Base-by-base conservation (phyloP, 2,888 invertebrate species). In the Glyphotaelius pellucidus region DNA sequence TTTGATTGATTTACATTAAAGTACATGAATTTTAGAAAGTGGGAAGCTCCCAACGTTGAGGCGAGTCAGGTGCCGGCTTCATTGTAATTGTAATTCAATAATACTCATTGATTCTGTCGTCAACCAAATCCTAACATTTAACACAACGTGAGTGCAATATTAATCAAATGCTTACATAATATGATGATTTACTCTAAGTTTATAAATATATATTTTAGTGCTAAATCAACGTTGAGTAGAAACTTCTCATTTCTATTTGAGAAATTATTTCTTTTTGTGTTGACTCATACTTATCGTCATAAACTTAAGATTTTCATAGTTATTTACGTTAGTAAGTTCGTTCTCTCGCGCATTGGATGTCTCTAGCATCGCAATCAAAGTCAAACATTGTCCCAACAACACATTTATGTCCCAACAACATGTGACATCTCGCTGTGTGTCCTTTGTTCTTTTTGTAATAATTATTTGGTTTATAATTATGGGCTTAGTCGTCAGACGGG, bases 401-500 rank as follows among this genome's bases (percentile, higher is more conserved):
- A 32, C 32, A 85, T 42, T 42, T 42, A 19, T 38, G 85, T 85
- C 83, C 35, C 83, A 83, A 35, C 83, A 35, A n/a, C 31, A 52
- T 87, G 87, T 52, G 42, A 87, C 87, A 87, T 52, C 30, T 87
- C 79, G 85, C 80, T 92, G 90, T 92, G 91, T 92, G 90, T 92
- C 92, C 86, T 93, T 91, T 91, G 91, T 92, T 92, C 90, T 93
- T 92, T 42, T 93, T 92, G 84, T 92, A 92, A 92, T 92, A 92
- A 91, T 90, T 91, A 81, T 93, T 91, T 90, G 91, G 89, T 92
- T 92, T 91, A 92, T 92, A 90, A 92, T 91, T 92, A 91, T 93
- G 92, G 92, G 91, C 91, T 92, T 93, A 92, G 93, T 91, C 93
- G 89, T 92, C 93, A 93, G 93, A 92, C 93, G 93, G 92, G 92